These are phyloP conservation scores for Dicentrarchus labrax DNA, from an alignment of 2,113 vertebrate genomes.

Conservation along the genomic window DNA sequence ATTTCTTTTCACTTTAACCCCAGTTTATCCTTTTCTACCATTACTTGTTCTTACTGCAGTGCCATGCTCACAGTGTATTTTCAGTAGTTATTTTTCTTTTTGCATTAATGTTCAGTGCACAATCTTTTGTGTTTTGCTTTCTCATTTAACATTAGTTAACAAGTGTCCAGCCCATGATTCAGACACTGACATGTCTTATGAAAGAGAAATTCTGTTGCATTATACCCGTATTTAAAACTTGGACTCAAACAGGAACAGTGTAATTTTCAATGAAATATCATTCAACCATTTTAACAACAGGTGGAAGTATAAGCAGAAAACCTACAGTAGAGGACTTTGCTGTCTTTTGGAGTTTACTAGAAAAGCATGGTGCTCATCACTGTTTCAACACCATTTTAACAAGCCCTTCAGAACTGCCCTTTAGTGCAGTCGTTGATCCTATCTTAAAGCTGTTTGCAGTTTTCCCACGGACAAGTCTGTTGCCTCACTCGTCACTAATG, in stretches of 20 bases:
- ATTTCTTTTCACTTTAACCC: background rate
- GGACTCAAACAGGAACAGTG: background rate
- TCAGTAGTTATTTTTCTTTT: background rate
- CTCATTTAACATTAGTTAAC: background rate
- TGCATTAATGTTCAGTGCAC: background rate
- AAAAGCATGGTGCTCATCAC: background rate
- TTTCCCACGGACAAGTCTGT: slow-evolving; percentile 16
- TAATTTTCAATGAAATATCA: background rate
- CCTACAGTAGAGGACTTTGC: background rate
- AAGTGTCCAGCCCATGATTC: background rate
- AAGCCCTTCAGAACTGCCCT: background rate
- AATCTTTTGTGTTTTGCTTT: background rate
- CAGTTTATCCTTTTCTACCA: background rate
- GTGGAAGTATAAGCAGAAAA: background rate
- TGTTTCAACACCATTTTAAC: background rate
- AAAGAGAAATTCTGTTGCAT: background rate
- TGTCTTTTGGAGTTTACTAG: background rate
- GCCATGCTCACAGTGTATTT: background rate
- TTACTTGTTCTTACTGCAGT: background rate
- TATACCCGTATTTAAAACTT: background rate
- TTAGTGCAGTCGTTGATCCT: background rate
- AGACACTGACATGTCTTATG: background rate
- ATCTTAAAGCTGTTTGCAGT: background rate
- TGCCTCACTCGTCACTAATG: slow-evolving; percentile 16
- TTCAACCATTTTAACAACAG: background rate